Conservation (phyloP, 2,797 vertebrate genomes). For the Crocodylus rhombifer region DNA sequence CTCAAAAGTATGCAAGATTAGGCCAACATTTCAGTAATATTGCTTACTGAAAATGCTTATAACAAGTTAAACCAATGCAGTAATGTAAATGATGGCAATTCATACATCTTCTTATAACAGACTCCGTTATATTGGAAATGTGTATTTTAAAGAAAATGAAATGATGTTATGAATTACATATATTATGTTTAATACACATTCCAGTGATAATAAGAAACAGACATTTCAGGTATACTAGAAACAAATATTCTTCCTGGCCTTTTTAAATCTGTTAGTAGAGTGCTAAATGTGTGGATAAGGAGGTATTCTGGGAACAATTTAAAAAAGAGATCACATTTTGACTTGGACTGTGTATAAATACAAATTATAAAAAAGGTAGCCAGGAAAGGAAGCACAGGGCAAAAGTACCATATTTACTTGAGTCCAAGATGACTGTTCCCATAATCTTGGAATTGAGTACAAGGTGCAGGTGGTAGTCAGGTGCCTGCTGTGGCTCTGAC, state of each 20-base stretch:
- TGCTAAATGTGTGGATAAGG: not conserved
- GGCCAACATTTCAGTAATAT: not conserved
- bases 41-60: not conserved
- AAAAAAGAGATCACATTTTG: not conserved
- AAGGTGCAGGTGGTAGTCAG: no score
- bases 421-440: no score
- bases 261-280: not conserved
- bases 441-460: no score
- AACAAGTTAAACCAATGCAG: not conserved
- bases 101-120: not conserved
- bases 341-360: not conserved
- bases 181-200: not conserved
- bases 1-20: not conserved
- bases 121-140: not conserved
- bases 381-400: not conserved
- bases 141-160: not conserved
- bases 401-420: no score
- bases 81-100: not conserved
- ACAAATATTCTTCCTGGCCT: not conserved
- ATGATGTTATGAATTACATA: not conserved
- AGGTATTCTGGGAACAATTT: not conserved
- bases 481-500: no score
- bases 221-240: not conserved
- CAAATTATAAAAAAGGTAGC: slow-evolving; percentile 21
- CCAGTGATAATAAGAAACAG: fast-evolving